phyloP scores from a whole-genome alignment of 2,888 invertebrate genomes.

The Leptothorax acervorum region DNA sequence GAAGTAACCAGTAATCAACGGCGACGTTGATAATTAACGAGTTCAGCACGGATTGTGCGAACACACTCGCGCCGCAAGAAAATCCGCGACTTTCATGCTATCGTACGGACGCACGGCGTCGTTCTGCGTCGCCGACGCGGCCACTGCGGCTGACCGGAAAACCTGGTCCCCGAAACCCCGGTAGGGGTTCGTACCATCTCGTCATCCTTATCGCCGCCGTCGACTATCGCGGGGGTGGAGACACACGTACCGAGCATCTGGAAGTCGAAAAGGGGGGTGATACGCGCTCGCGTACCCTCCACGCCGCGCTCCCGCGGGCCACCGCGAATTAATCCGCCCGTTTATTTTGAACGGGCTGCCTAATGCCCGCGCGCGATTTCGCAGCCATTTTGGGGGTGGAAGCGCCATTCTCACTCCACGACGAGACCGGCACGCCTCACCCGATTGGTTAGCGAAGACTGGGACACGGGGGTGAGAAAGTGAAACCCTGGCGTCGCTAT shows the following conservation, averaged over 20 bases:
- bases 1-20: neutral
- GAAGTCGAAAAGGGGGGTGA: constrained; percentile 7
- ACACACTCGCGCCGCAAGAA: constrained; percentile 27
- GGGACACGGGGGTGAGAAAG: constrained; percentile 48
- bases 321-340: constrained; percentile 84
- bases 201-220: constrained; percentile 43
- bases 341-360: constrained; percentile 83
- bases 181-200: neutral
- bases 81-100: constrained; percentile 71
- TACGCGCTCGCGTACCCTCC: constrained; percentile 53
- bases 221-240: constrained; percentile 52
- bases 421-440: constrained; percentile 9
- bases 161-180: constrained; percentile 26
- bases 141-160: constrained; percentile 66
- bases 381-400: constrained; percentile 85
- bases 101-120: constrained; percentile 74
- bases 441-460: constrained; percentile 73
- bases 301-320: constrained; percentile 61
- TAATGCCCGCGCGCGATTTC: constrained; percentile 83
- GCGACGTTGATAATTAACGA: neutral
- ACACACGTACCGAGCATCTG: neutral
- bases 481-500: constrained; percentile 60
- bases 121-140: constrained; percentile 72
- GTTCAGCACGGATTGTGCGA: neutral
- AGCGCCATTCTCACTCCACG: constrained; percentile 69